Evolutionary conservation across 2,113 vertebrate species (phyloP).

Genomic region (Vombatus ursinus): DNA sequence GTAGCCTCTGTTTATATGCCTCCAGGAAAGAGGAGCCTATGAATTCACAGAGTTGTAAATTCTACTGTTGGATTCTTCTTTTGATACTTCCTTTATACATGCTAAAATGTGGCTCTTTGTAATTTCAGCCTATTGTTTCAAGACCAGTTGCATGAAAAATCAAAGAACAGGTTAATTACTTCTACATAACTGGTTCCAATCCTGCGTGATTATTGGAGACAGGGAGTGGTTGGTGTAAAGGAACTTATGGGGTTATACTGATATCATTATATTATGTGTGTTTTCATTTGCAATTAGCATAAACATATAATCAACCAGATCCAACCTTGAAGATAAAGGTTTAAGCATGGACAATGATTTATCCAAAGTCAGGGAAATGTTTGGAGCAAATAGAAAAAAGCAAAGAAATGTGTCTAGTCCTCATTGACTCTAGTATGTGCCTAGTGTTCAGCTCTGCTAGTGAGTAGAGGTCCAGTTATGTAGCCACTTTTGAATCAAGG

Average conservation of each 20-base stretch:
- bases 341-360: too few species aligned
- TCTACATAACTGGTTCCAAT: neutral
- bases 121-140: neutral
- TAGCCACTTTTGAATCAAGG: neutral
- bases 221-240: neutral
- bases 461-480: neutral
- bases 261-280: too few species aligned
- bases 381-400: neutral
- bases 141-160: neutral
- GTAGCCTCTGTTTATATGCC: neutral
- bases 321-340: too few species aligned
- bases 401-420: neutral
- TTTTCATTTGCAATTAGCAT: too few species aligned
- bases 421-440: too few species aligned
- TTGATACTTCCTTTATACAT: neutral
- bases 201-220: neutral
- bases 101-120: neutral
- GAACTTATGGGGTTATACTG: too few species aligned
- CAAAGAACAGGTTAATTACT: neutral
- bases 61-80: neutral
- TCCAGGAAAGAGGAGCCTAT: neutral
- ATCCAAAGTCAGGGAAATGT: neutral
- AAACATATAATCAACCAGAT: too few species aligned
- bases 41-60: neutral
- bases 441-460: neutral